A percentile compares a stretch with the other conserved stretches of the same genome.
These are phyloP conservation scores for Moxostoma hubbsi DNA, from an alignment of 2,797 vertebrate genomes.

Conservation along the genomic window DNA sequence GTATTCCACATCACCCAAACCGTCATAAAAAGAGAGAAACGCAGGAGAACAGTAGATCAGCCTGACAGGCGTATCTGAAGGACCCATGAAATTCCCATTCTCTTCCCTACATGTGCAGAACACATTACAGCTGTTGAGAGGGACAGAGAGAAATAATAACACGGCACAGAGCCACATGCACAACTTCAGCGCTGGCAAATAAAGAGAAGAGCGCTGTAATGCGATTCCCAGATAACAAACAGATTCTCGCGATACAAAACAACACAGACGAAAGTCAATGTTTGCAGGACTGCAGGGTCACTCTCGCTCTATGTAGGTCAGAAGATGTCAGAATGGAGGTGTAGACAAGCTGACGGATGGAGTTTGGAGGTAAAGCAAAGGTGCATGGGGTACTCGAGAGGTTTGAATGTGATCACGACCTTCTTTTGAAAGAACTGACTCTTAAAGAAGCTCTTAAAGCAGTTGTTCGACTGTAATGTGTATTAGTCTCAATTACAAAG, in stretches of 20 bases:
- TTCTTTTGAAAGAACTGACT: neutral
- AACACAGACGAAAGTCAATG: neutral
- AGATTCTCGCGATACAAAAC: too few species aligned
- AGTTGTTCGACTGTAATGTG: neutral
- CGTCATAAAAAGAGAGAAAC: conserved; percentile 30
- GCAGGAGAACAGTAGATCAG: conserved; percentile 65
- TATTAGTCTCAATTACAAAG: too few species aligned
- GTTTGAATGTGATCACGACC: too few species aligned
- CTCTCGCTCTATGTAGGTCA: too few species aligned
- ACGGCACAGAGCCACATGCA: conserved; percentile 12
- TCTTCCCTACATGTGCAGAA: conserved; percentile 82
- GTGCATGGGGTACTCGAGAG: too few species aligned
- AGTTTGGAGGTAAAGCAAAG: neutral
- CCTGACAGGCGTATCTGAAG: conserved; percentile 66
- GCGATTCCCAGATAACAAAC: conserved; percentile 23
- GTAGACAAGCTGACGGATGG: neutral
- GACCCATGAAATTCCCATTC: conserved; percentile 70
- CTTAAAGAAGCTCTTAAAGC: conserved; percentile 17
- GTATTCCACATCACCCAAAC: conserved; percentile 31
- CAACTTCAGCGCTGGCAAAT: conserved; percentile 5
- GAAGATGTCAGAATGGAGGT: neutral
- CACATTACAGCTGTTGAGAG: conserved; percentile 72
- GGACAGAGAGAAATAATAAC: conserved; percentile 38
- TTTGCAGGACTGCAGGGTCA: neutral
- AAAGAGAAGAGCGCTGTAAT: conserved; percentile 19